A percentile compares a stretch with the other conserved stretches of the same genome.
Conservation (phyloP, 2,888 invertebrate genomes). For the Campopleginae sp. region DNA sequence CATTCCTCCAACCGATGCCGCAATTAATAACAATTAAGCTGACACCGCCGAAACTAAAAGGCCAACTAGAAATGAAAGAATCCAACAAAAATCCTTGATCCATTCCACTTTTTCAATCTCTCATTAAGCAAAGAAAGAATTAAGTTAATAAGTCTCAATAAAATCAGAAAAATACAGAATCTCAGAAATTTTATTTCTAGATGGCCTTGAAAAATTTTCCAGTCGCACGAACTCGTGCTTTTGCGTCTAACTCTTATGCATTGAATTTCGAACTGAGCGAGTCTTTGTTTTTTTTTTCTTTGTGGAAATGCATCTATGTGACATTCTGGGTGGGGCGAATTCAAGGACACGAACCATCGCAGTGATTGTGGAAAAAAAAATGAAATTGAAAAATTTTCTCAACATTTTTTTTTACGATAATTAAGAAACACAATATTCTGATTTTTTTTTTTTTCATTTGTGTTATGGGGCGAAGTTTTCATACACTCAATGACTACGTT, state of each 20-base stretch:
- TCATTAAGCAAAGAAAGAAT: conserved; percentile 42
- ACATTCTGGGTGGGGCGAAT: neutral
- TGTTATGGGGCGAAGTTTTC: conserved; percentile 1
- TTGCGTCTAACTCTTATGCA: conserved; percentile 46
- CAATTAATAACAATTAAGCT: conserved; percentile 83
- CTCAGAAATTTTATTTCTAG: conserved; percentile 1
- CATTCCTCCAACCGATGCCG: conserved; percentile 81
- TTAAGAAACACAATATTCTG: neutral
- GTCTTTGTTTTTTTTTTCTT: neutral
- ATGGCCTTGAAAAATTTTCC: conserved; percentile 46
- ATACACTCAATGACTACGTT: conserved; percentile 4
- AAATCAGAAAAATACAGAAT: conserved; percentile 67
- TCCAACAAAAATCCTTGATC: conserved; percentile 68
- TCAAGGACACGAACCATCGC: neutral
- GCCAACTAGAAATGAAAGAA: conserved; percentile 36
- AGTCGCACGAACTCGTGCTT: conserved; percentile 45
- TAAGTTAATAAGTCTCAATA: conserved; percentile 75
- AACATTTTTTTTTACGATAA: neutral
- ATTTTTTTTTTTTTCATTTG: neutral
- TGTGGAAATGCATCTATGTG: neutral
- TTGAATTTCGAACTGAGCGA: neutral
- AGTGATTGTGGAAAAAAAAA: neutral
- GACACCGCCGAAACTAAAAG: conserved; percentile 16
- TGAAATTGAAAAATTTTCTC: neutral
- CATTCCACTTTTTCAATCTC: conserved; percentile 21